Percentiles rank a stretch among this genome's conserved stretches.
phyloP scores from a whole-genome alignment of 1,140 invertebrate genomes.

The Drusus annulatus region DNA sequence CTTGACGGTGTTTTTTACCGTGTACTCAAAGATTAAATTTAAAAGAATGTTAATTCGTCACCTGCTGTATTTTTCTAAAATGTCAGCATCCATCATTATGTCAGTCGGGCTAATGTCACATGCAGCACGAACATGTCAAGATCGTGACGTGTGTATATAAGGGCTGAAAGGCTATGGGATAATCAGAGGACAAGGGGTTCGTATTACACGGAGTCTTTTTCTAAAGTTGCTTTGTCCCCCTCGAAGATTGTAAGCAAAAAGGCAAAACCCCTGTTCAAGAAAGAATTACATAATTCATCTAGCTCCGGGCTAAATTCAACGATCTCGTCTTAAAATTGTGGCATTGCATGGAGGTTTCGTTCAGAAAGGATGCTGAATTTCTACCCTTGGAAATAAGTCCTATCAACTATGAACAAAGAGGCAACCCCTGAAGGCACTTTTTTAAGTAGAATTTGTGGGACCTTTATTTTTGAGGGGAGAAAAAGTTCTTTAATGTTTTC shows the following conservation, averaged over 20 bases:
- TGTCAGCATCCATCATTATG: no score
- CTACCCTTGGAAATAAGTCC: not conserved
- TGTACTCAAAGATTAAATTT: no score
- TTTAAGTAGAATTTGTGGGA: not conserved
- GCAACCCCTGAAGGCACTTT: constrained; percentile 7
- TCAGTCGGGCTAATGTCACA: not conserved
- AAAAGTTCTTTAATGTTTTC: no score
- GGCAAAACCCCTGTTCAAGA: no score
- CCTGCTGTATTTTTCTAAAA: no score
- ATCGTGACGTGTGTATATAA: constrained; percentile 6
- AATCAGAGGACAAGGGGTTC: constrained; percentile 41
- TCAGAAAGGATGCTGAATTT: not conserved
- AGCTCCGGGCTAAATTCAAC: not conserved
- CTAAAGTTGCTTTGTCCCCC: constrained; percentile 19
- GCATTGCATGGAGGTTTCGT: not conserved
- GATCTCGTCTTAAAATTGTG: not conserved
- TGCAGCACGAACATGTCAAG: constrained; percentile 28
- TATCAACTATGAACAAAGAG: constrained; percentile 1
- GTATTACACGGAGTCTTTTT: constrained; percentile 38
- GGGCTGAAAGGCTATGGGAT: constrained; percentile 14
- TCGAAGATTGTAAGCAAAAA: no score
- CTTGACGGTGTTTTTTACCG: no score
- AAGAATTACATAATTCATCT: not conserved
- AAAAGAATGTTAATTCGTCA: no score
- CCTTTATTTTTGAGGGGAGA: not conserved